Evolutionary conservation across 1,140 invertebrate genomes (phyloP).

Genomic region (Nasonia vitripennis): DNA sequence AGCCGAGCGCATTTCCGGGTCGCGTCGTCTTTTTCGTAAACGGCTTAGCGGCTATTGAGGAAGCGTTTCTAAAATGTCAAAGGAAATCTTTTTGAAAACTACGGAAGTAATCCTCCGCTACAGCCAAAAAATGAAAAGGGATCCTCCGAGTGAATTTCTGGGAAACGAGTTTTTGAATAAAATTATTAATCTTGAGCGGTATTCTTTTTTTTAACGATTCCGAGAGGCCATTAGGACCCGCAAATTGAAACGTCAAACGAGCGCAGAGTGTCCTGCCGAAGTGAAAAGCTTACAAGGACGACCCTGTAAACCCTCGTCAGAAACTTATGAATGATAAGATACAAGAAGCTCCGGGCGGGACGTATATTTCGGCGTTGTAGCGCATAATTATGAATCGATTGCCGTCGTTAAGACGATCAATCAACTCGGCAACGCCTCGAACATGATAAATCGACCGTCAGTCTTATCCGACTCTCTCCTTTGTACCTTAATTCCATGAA

Average conservation of each 20-base stretch:
- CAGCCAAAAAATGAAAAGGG: not conserved
- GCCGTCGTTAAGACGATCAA: constrained; percentile 30
- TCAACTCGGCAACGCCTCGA: constrained; percentile 35
- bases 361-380: not conserved
- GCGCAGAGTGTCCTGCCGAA: no score
- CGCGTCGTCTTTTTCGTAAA: not conserved
- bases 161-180: no score
- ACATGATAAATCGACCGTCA: constrained; percentile 58
- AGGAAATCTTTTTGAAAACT: no score
- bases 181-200: no score
- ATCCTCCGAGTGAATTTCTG: not conserved
- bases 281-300: no score
- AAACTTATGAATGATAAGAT: constrained; percentile 13
- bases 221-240: no score
- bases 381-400: constrained; percentile 32
- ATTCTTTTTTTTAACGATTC: no score
- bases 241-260: not conserved
- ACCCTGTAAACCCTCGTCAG: not conserved
- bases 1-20: not conserved
- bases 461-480: constrained; percentile 51
- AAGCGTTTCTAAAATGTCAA: not conserved
- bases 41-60: no score
- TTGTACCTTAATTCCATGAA: constrained; percentile 55
- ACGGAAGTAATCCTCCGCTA: no score
- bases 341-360: not conserved